A percentile compares a stretch with the other conserved stretches of the same genome.
These are phyloP conservation scores for Melieria crassipennis DNA, from an alignment of 2,888 invertebrate species.

Conservation along the genomic window DNA sequence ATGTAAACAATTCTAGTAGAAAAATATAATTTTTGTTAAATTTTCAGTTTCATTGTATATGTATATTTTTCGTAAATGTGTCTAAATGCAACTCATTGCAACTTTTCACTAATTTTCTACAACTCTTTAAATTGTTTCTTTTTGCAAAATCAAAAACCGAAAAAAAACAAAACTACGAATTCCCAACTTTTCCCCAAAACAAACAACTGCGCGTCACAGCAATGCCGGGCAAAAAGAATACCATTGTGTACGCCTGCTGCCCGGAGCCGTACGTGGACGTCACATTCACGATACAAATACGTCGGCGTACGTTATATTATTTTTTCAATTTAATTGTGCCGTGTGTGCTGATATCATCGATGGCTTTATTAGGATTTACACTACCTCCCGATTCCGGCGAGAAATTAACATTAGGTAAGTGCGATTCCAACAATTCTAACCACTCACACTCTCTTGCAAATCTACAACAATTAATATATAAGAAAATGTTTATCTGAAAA, in stretches of 20 bases:
- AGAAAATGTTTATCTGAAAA: neutral
- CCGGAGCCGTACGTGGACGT: slow-evolving; percentile 90
- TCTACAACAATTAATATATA: neutral
- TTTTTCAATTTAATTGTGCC: slow-evolving; percentile 99
- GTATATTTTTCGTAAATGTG: neutral
- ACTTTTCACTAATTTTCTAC: no score
- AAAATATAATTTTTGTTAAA: no score
- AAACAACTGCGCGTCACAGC: slow-evolving; percentile 68
- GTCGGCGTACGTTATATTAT: slow-evolving; percentile 96
- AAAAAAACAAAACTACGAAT: slow-evolving; percentile 8
- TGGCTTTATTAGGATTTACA: slow-evolving; percentile 98
- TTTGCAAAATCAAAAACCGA: slow-evolving; percentile 10
- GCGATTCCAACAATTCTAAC: slow-evolving; percentile 34
- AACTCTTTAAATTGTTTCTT: neutral
- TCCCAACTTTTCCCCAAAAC: slow-evolving; percentile 4
- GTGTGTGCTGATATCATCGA: slow-evolving; percentile 97
- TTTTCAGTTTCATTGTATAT: neutral
- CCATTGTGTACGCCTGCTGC: slow-evolving; percentile 91
- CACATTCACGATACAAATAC: slow-evolving; percentile 95
- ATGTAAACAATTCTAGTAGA: no score
- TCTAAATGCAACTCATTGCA: neutral
- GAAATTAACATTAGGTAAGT: slow-evolving; percentile 67
- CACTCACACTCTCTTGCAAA: neutral
- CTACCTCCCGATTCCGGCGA: slow-evolving; percentile 86
- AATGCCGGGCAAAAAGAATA: slow-evolving; percentile 92